Base-by-base conservation (phyloP, 2,888 invertebrate genomes). In the Bedellia somnulentella region DNA sequence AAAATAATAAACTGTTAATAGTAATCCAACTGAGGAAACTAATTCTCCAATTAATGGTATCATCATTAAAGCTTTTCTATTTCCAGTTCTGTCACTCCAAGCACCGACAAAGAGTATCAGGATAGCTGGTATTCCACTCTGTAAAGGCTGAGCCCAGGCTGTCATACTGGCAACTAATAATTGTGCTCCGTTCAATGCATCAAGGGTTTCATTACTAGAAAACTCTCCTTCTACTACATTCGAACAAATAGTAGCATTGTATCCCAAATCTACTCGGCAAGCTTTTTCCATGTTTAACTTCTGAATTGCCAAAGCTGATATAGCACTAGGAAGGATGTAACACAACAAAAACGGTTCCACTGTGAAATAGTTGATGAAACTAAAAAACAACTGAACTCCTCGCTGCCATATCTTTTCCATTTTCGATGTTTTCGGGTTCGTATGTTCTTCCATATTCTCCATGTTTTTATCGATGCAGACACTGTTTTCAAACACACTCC, bases 261-360 rank as follows among this genome's bases (percentile, higher is more conserved):
- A 59, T 22, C 60, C 58, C 15, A 79, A 53, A 40, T 81, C 80
- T 1, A 64, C 67, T 15, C 73, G 64, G 41, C 80, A 81, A 10
- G 79, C 76, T 46, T 81, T 81, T 41, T 81, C 80, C 41, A 78
- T 56, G 37, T 80, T 78, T 1, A 82, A 47, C 37, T 75, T 71
- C 30, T 66, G 61, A 2, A 80, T 56, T 5, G 80, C 76, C 2
- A 80, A 47, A 14, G 80, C 79, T 1, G 87, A 85, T 36, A 82
- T 57, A 1, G 80, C 68, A 40, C 64, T 76, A 8, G 85, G 84
- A 47, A 85, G 58, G 14, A 85, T 66, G 43, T 82, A 85, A 38
- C 80, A 81, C 5, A 83, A 56, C 27, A 85, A 49, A 44, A 81
- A 80, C 1, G 85, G 85, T 51, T 85, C 85, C 2, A 85, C 83